Evolutionary conservation across 2,888 invertebrate species (phyloP).

Genomic region (Blomia tropicalis): DNA sequence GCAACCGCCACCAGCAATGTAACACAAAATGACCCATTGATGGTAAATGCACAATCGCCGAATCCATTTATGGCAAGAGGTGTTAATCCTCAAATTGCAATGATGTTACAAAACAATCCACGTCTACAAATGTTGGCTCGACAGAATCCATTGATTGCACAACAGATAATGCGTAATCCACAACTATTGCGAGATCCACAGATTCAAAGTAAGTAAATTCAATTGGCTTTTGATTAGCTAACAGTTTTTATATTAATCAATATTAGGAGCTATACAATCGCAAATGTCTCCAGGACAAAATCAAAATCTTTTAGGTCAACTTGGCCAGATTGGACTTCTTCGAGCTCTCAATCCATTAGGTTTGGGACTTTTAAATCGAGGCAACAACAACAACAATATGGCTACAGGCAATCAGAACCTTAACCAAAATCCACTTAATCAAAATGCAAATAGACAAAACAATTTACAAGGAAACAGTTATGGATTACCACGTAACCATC

Average conservation of each 20-base stretch:
- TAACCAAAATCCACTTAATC: not conserved
- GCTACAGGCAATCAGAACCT: not conserved
- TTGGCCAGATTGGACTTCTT: conserved; percentile 5
- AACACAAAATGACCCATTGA: conserved; percentile 5
- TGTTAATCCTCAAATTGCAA: conserved; percentile 16
- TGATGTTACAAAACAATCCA: conserved; percentile 18
- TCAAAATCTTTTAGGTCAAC: conserved; percentile 9
- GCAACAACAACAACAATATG: not conserved
- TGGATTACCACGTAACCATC: not conserved
- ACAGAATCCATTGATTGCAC: conserved; percentile 22
- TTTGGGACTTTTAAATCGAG: not conserved
- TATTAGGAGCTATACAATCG: conserved; percentile 4
- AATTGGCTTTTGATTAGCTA: not conserved
- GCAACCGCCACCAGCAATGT: not conserved
- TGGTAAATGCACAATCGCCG: not conserved
- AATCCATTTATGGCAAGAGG: conserved; percentile 5
- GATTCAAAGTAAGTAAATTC: conserved; percentile 12
- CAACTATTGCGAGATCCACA: conserved; percentile 21
- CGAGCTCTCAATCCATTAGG: conserved; percentile 21
- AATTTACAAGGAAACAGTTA: not conserved
- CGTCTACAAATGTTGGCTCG: conserved; percentile 15
- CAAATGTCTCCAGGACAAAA: conserved; percentile 9
- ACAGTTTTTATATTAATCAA: not conserved
- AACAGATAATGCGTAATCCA: conserved; percentile 22
- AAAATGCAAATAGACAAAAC: not conserved